A percentile compares a stretch with the other conserved stretches of the same genome.
phyloP scores from a whole-genome alignment of 2,888 invertebrate species.

The Dichetophora obliterata region DNA sequence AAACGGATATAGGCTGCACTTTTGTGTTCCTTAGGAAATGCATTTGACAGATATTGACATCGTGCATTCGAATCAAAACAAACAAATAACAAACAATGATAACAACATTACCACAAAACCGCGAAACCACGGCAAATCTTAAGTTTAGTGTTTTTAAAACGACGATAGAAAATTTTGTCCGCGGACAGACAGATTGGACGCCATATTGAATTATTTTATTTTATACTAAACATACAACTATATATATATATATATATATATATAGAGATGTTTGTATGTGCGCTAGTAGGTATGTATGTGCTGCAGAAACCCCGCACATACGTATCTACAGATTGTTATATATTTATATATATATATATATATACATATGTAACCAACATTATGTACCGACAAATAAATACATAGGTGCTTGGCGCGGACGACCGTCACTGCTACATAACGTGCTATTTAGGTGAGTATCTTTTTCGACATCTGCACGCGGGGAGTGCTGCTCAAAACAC shows the following conservation, averaged over 20 bases:
- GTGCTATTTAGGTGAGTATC: constrained; percentile 39
- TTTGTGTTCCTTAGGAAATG: not conserved
- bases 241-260: constrained; percentile 52
- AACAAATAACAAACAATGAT: constrained; percentile 7
- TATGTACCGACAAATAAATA: constrained; percentile 37
- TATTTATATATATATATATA: constrained; percentile 37
- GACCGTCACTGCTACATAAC: constrained; percentile 32
- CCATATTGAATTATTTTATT: constrained; percentile 63
- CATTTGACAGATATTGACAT: constrained; percentile 28
- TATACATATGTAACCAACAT: constrained; percentile 41
- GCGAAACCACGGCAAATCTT: not conserved
- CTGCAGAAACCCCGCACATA: too few relatives aligned
- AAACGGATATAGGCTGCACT: not conserved
- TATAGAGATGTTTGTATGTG: constrained; percentile 41
- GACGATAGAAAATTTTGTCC: constrained; percentile 25
- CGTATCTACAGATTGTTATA: too few relatives aligned
- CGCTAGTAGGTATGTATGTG: constrained; percentile 39
- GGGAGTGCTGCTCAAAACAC: constrained; percentile 24
- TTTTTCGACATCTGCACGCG: constrained; percentile 35
- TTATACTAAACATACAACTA: constrained; percentile 58
- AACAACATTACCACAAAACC: constrained; percentile 14
- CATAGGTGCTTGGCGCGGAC: constrained; percentile 27
- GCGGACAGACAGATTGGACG: constrained; percentile 52
- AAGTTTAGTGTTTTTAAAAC: constrained; percentile 14
- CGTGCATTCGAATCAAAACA: constrained; percentile 30